phyloP scores from a whole-genome alignment of 2,113 vertebrate genomes.

The Gobiocypris rarus region DNA sequence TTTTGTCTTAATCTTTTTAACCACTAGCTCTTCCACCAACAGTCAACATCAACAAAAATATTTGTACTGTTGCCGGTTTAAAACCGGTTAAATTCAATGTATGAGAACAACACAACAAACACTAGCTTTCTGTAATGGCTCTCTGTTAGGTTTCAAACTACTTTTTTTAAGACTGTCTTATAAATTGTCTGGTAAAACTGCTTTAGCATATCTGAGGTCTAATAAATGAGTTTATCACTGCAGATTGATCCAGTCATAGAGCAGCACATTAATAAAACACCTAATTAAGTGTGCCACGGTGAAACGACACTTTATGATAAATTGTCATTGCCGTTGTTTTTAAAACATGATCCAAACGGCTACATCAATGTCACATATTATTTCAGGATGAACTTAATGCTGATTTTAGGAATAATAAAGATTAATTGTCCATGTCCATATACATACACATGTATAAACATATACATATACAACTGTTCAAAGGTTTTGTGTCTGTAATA shows the following conservation, averaged over 20 bases:
- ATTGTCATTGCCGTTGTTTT: conserved; percentile 15
- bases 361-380: conserved; percentile 14
- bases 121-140: background rate
- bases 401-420: background rate
- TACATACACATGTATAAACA: no score
- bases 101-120: no score
- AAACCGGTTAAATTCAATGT: no score
- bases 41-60: background rate
- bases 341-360: background rate
- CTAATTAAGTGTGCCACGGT: background rate
- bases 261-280: conserved; percentile 20
- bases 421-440: background rate
- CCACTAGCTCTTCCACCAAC: background rate
- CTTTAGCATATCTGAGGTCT: background rate
- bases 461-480: no score
- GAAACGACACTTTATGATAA: background rate
- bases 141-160: background rate
- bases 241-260: conserved; percentile 5
- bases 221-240: conserved; percentile 22
- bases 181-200: background rate
- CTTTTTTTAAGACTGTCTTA: background rate
- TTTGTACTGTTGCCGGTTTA: background rate
- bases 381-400: background rate
- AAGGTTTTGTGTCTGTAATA: no score
- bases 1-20: background rate